Evolutionary conservation across 1,140 invertebrate genomes (phyloP).

Genomic region (Stegodyphus dumicola): DNA sequence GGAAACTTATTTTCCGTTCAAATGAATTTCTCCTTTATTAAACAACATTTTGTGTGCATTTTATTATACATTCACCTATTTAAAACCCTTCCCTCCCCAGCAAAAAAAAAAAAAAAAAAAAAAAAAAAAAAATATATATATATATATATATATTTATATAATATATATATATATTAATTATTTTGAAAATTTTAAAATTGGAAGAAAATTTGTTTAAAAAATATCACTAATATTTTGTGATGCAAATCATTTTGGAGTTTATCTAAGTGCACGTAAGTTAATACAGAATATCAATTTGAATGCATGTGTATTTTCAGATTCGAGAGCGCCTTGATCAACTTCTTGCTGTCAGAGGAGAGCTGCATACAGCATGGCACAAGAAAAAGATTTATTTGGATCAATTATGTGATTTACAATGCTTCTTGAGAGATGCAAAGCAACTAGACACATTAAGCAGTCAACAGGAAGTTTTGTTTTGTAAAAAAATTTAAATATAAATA

Average conservation of each 20-base stretch:
- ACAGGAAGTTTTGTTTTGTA: too few species aligned
- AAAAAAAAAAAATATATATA: too few species aligned
- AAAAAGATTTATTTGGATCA: constrained; percentile 93
- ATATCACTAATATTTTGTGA: not conserved
- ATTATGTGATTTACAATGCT: constrained; percentile 93
- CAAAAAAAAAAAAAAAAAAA: too few species aligned
- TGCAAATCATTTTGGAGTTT: not conserved
- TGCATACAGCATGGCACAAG: constrained; percentile 87
- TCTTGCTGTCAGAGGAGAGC: constrained; percentile 80
- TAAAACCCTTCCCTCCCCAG: too few species aligned
- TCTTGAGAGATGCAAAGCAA: constrained; percentile 93
- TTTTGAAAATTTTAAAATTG: not conserved
- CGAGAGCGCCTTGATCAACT: constrained; percentile 82
- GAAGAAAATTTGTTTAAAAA: not conserved
- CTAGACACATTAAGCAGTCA: constrained; percentile 87
- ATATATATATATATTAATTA: too few species aligned
- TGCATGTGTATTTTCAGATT: constrained; percentile 71
- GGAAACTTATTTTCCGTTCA: too few species aligned
- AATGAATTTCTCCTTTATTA: too few species aligned
- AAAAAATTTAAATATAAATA: too few species aligned
- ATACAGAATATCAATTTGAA: not conserved
- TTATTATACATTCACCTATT: too few species aligned
- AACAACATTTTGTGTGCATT: too few species aligned
- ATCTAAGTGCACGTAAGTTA: not conserved
- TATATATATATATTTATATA: too few species aligned